Evolutionary conservation across 92 coral and sea anemone genomes (phyloP).

Genomic region (Epizoanthus ramosus): DNA sequence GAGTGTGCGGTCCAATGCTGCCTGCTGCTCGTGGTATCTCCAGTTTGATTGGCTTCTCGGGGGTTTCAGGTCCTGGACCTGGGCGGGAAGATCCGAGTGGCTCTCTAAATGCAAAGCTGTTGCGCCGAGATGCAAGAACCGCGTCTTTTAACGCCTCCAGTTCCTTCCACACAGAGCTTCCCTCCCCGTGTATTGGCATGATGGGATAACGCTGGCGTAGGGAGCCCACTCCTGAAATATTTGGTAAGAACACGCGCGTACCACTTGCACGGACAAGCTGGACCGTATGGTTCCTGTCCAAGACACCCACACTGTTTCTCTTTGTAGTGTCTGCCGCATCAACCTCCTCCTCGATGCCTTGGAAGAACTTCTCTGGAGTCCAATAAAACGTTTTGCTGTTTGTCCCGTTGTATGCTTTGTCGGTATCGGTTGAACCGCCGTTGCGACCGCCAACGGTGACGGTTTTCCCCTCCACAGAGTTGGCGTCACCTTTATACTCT

Average conservation of each 20-base stretch:
- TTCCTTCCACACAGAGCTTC: constrained; percentile 79
- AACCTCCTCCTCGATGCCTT: constrained; percentile 46
- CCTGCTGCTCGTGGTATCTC: no score
- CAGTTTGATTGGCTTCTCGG: no score
- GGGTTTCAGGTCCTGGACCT: no score
- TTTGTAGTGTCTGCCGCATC: constrained; percentile 74
- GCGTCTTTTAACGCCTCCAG: constrained; percentile 70
- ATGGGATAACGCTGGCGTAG: constrained; percentile 81
- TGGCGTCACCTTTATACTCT: constrained; percentile 71
- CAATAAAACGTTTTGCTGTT: constrained; percentile 56
- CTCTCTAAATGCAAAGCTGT: no score
- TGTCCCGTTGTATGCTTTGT: constrained; percentile 65
- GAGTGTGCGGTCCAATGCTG: no score
- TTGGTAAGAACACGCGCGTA: constrained; percentile 71
- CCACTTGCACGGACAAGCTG: constrained; percentile 74
- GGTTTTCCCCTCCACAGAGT: constrained; percentile 48
- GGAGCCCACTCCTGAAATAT: constrained; percentile 50
- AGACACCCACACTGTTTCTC: constrained; percentile 59
- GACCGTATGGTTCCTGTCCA: constrained; percentile 42
- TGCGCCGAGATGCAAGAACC: no score
- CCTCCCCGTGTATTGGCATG: constrained; percentile 80
- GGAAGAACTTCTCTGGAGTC: constrained; percentile 67
- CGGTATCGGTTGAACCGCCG: constrained; percentile 57
- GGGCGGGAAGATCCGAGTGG: no score
- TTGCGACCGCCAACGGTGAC: constrained; percentile 61